Base-by-base conservation (phyloP, 2,113 vertebrate genomes). In the Meleagris gallopavo region DNA sequence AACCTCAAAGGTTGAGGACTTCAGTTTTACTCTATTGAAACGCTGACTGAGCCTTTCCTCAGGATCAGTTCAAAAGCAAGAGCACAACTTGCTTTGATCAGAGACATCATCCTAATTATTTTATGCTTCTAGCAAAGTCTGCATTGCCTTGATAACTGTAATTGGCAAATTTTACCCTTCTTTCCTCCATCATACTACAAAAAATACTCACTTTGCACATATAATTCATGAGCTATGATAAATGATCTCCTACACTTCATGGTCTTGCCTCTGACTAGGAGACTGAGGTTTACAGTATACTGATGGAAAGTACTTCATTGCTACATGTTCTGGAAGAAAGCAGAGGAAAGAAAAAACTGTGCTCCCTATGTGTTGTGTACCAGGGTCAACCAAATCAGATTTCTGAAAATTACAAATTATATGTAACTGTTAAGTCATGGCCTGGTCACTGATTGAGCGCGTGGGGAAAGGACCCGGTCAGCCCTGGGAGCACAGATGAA, bases 11-110 rank as follows among this genome's bases (percentile, higher is more conserved):
- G 73, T 81, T 92, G 76, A 88, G 43, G 54, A 58, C 64, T 90
- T 92, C 88, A 83, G 73, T 95, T 93, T 93, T 84, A 71, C 32
- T 65, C 76, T 30, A 84, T 13, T 34, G 88, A 88, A 94, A 81
- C 84, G 90, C 94, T 95, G 88, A 96, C 69, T 46, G 86, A 90
- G 61, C 43, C 66, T 84, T 91, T 94, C 54, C 61, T 88, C 34
- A 50, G 88, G 60, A 81, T 0, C 1, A 93, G 73, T 86, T 94
- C 92, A 94, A 95, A 94, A 83, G 86, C 88, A 94, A 72, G 36
- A 86, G 46, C 52, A 73, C 57, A 75, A 90, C 70, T 86, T 87
- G n/a, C 86, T 95, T 94, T 92, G 86, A 94, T 94, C 89, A 91
- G 58, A 79, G 66, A 85, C 81, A 82, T 92, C 64, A 81, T 78